phyloP scores from a whole-genome alignment of 2,797 vertebrate genomes.

The Distichodus sexfasciatus region DNA sequence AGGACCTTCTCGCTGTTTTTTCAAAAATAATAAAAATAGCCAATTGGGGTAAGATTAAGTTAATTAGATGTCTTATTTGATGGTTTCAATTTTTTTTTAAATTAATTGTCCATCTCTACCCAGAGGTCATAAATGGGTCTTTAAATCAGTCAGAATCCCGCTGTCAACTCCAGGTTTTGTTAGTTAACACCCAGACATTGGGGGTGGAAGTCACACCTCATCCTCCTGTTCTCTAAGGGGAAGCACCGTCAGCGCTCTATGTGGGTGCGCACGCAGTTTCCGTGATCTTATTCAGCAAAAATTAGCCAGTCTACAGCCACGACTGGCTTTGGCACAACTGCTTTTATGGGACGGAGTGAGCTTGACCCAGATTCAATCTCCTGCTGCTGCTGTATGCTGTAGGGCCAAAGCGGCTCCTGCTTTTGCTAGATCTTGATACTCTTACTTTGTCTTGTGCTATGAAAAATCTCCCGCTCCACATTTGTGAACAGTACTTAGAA shows the following conservation, averaged over 20 bases:
- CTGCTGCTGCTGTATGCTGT: background rate
- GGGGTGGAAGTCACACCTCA: background rate
- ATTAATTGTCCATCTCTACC: too few relatives aligned
- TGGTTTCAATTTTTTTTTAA: too few relatives aligned
- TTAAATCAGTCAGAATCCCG: too few relatives aligned
- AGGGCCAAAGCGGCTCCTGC: background rate
- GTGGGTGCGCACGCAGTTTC: slow-evolving; percentile 24
- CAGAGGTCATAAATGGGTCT: too few relatives aligned
- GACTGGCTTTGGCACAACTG: slow-evolving; percentile 38
- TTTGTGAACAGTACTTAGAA: too few relatives aligned
- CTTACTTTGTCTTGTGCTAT: background rate
- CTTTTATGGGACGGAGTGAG: slow-evolving; percentile 10
- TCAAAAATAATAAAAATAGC: too few relatives aligned
- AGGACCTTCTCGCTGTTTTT: too few relatives aligned
- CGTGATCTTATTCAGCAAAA: slow-evolving; percentile 32
- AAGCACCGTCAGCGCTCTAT: background rate
- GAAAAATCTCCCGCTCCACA: background rate
- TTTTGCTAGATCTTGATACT: background rate
- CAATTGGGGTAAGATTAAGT: too few relatives aligned
- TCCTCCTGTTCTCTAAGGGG: background rate
- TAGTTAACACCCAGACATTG: background rate
- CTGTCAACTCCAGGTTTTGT: background rate
- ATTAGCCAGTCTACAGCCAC: slow-evolving; percentile 8
- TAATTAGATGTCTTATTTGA: too few relatives aligned
- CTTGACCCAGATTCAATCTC: slow-evolving; percentile 18